Base-by-base conservation (phyloP, 2,113 vertebrate species). In the Festucalex cinctus region DNA sequence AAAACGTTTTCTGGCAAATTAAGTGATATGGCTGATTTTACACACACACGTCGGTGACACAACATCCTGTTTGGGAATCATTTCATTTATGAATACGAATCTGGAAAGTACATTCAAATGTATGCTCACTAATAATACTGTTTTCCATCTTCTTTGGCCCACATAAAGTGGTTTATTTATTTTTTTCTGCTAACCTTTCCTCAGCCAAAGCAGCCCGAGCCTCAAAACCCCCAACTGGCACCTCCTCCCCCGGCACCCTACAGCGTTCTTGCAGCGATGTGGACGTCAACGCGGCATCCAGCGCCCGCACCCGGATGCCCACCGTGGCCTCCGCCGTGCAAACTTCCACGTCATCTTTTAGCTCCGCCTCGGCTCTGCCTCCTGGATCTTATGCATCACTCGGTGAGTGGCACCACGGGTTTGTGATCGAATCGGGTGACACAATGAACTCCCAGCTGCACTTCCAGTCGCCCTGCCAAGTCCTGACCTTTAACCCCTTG, bases 241-340 rank as follows among this genome's bases (percentile, higher is more conserved):
- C 74, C 32, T 57, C 81, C 41, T 75, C 92, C 3, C 88, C 92
- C 0, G 89, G 91, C 28, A 88, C 92, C 6, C 91, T 98, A 17
- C 95, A 96, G 70, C 93, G 96, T 0, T 98, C 96, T 6, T 94
- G 95, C 64, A 98, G 96, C 0, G 96, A 98, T 74, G 94, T 98
- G 0, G 96, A 98, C 0, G 95, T 98, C 9, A 96, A 95, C 1
- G 95, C 95, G 0, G 95, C 93, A 0, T 89, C 94, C 0, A 90
- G 91, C 0, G 91, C 95, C 0, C 95, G 96, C 82, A 93, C 92
- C 0, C 91, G 95, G 61, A 89, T 90, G 90, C 73, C 88, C 0
- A 86, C 95, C 63, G 93, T 95, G 0, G 91, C 95, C 0, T 89
- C 94, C 0, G 90, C 94, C 0, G 88, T 83, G 0, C 89, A 92